These are phyloP conservation scores for Meta bourneti DNA, from an alignment of 2,888 invertebrate genomes.

Conservation along the genomic window DNA sequence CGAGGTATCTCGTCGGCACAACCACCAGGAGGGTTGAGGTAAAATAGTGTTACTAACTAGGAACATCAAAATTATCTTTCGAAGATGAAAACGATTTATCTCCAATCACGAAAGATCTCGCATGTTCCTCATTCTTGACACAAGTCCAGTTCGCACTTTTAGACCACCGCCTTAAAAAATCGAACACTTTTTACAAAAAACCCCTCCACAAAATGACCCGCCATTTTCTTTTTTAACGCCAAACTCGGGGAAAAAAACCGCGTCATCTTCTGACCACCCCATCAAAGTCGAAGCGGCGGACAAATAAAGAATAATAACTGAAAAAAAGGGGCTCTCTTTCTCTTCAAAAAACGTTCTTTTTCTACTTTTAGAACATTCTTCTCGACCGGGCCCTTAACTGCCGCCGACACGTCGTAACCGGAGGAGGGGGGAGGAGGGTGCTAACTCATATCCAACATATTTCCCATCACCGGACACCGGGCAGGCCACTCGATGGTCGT, in stretches of 20 bases:
- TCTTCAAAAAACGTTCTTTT: background rate
- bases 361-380: background rate
- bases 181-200: background rate
- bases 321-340: background rate
- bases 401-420: conserved; percentile 4
- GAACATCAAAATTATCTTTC: too few relatives aligned
- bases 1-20: too few relatives aligned
- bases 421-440: background rate
- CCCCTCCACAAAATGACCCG: background rate
- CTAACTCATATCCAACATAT: background rate
- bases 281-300: background rate
- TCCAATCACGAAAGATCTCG: too few relatives aligned
- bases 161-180: too few relatives aligned
- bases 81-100: too few relatives aligned
- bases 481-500: background rate
- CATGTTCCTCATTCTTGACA: too few relatives aligned
- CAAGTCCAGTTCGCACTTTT: too few relatives aligned
- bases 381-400: conserved; percentile 11
- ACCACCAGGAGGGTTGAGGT: too few relatives aligned
- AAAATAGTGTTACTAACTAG: too few relatives aligned
- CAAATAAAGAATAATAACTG: background rate
- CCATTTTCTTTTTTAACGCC: background rate
- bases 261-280: background rate
- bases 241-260: background rate
- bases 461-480: conserved; percentile 10